phyloP scores from a whole-genome alignment of 2,797 vertebrate species.

The Neomorphus geoffroyi region DNA sequence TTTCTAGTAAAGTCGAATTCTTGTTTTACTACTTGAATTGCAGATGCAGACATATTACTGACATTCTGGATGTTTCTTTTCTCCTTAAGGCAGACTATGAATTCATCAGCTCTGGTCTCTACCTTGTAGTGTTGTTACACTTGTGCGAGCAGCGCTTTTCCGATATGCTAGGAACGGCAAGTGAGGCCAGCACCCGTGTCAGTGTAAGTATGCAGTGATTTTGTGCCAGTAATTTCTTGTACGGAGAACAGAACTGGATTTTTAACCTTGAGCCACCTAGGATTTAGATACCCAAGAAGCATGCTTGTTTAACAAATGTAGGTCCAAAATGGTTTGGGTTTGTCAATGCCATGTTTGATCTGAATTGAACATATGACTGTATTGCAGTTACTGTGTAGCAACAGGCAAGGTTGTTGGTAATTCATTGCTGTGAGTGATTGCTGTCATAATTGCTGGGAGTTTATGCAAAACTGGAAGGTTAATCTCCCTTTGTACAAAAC shows the following conservation, averaged over 20 bases:
- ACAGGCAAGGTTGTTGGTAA: not conserved
- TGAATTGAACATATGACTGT: not conserved
- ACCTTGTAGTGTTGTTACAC: slow-evolving; percentile 95
- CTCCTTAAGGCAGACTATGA: slow-evolving; percentile 91
- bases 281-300: not conserved
- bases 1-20: not conserved
- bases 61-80: slow-evolving; percentile 49
- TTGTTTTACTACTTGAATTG: not conserved
- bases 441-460: not conserved
- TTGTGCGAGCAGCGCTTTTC: slow-evolving; percentile 98
- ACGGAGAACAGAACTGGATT: not conserved
- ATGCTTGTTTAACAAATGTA: not conserved
- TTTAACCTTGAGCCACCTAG: not conserved
- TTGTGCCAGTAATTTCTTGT: not conserved
- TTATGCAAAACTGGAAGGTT: not conserved
- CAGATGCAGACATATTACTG: not conserved
- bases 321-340: not conserved
- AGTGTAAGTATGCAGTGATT: slow-evolving; percentile 83
- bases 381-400: not conserved
- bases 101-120: slow-evolving; percentile 98
- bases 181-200: slow-evolving; percentile 85
- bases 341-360: not conserved
- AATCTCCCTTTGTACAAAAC: not conserved
- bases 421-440: not conserved
- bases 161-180: slow-evolving; percentile 92